A percentile compares a stretch with the other conserved stretches of the same genome.
Evolutionary conservation across 2,888 invertebrate species (phyloP).

Genomic region (Bugula neritina): DNA sequence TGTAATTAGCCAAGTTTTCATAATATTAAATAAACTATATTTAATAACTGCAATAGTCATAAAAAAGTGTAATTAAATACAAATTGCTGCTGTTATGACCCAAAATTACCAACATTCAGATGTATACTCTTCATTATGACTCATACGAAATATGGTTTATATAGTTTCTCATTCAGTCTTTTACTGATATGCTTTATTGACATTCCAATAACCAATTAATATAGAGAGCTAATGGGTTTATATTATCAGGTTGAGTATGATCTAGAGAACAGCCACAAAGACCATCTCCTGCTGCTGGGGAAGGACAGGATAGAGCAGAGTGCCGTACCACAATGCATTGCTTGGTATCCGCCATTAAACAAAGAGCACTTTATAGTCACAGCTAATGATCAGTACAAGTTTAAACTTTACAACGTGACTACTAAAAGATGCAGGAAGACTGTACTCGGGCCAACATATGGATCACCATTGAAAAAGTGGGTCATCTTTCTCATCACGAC

Average conservation of each 20-base stretch:
- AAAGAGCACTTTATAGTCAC: conserved; percentile 58
- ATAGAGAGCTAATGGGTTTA: too few species aligned
- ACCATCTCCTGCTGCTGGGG: conserved; percentile 51
- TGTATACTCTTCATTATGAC: too few species aligned
- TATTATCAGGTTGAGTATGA: conserved; percentile 51
- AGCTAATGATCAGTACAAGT: conserved; percentile 66
- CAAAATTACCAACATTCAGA: too few species aligned
- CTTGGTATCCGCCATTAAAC: conserved; percentile 55
- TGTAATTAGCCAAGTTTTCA: too few species aligned
- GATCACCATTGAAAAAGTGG: conserved; percentile 58
- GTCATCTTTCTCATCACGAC: conserved; percentile 29
- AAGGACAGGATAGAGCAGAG: conserved; percentile 63
- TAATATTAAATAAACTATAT: too few species aligned
- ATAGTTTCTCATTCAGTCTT: too few species aligned
- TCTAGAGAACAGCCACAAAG: conserved; percentile 42
- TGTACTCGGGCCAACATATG: conserved; percentile 65
- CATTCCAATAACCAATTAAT: too few species aligned
- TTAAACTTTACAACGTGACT: conserved; percentile 62
- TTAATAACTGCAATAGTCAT: too few species aligned
- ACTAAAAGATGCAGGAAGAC: conserved; percentile 66
- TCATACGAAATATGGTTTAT: too few species aligned
- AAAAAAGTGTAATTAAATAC: too few species aligned
- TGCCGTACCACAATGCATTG: conserved; percentile 60
- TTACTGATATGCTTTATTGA: too few species aligned
- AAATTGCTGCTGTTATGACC: too few species aligned